These are phyloP conservation scores for Brachypteracias leptosomus DNA, from an alignment of 2,113 vertebrate genomes.

Conservation along the genomic window DNA sequence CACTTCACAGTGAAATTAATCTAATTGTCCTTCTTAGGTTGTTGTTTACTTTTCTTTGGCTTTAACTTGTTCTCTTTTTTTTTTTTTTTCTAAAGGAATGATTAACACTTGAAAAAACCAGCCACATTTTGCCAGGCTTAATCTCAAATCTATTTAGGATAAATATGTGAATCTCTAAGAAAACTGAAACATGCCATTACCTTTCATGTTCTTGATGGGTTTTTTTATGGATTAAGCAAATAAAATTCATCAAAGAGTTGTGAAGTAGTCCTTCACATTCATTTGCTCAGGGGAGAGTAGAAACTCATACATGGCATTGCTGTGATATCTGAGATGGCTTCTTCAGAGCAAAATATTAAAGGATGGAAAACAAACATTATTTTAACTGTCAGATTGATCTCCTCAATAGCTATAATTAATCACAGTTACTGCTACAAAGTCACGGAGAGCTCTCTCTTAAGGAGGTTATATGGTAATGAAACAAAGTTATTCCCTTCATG, in stretches of 20 bases:
- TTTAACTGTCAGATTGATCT: conserved; percentile 39
- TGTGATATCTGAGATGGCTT: neutral
- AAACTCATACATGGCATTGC: neutral
- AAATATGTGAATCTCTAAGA: neutral
- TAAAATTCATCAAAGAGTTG: neutral
- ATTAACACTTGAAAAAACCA: neutral
- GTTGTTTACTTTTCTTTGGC: neutral
- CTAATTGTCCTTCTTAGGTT: neutral
- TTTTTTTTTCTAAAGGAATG: neutral
- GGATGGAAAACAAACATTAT: conserved; percentile 17
- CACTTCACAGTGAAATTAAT: neutral
- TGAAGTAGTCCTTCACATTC: neutral
- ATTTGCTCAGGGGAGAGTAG: neutral
- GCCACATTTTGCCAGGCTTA: neutral
- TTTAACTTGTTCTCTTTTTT: neutral
- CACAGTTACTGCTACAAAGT: conserved; percentile 8
- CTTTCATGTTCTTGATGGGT: neutral
- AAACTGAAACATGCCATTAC: neutral
- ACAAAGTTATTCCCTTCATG: conserved; percentile 32
- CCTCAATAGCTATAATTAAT: conserved; percentile 46
- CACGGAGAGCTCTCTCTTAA: conserved; percentile 23
- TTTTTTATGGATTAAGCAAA: neutral
- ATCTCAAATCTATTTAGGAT: neutral
- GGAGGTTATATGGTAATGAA: conserved; percentile 52
- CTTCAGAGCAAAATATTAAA: neutral